Evolutionary conservation across 2,113 vertebrate genomes (phyloP), one percentile per base, ranked within the genome.

Genomic region (human (Homo sapiens)): DNA sequence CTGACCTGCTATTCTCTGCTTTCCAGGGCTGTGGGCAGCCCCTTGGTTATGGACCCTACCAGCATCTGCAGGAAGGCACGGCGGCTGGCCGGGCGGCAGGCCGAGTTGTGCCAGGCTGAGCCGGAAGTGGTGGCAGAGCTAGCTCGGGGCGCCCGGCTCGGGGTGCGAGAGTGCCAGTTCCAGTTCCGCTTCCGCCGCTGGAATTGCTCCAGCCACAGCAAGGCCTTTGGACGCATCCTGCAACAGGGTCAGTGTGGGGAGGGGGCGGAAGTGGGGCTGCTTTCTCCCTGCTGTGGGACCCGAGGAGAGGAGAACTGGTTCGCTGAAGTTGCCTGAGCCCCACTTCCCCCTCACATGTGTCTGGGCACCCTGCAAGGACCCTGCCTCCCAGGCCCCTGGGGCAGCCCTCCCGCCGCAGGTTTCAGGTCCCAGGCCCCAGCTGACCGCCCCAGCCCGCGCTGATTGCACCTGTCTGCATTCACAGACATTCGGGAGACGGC

Each of bases 191-290:
- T 99, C 98, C 99, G 99, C 35, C 99, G 99, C 84, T 99, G 99
- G 99, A 99, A 99, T 98, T 99, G 99, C 98, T 99, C 99, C 97
- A 99, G 99, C 98, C 99, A 99, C 98, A 99, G 99, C 99, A 99
- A 99, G 97, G 99, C 99, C 98, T 99, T 99, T 79, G 99, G 99
- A 97, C 99, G 99, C 98, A 99, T 99, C 98, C 99, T 99, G 92
- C 99, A 99, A 97, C 99, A 99, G 99, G 99, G 99, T 99, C 98
- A 99, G 99, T 95, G 96, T 57, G 59, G 14, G 57, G 52, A 20
- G n/a, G 50, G 16, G 57, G 3, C 20, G 50, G 50, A 32, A 14
- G 76, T 18, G 50, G 78, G 48, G 9, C 27, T 48, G 57, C n/a
- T 70, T 79, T 68, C 50, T 81, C 12, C 27, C 48, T 0, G 0